Evolutionary conservation across 1,140 invertebrate species (phyloP), one percentile per base, ranked within the genome.

Genomic region (Samia ricini): DNA sequence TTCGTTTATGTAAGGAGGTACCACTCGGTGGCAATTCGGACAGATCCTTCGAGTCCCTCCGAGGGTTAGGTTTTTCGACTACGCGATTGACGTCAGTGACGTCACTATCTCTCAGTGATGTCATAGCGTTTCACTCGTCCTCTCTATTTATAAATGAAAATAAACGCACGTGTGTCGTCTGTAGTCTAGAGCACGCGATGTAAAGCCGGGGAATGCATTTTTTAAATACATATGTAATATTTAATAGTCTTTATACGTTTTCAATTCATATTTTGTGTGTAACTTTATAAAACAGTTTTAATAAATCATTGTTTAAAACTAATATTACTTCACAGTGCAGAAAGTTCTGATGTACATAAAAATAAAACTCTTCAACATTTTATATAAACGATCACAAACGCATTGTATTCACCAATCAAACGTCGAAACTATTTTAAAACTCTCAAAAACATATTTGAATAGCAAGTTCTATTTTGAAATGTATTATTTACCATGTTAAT

Each of bases 111-210:
- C 74, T 83, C 20, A 66, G 71, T 76, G 86, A 85, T 72, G 80
- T 82, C 85, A 89, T 89, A 21, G 36, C 65, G 64, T 56, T 63
- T 60, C 64, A 56, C 59, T 63, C 65, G 60, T 76, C 71, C 69
- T 60, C 56, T 56, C 75, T 85, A 88, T 86, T 82, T 85, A 81
- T 85, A 81, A 75, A 79, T 79, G 71, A 84, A 82, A 88, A 88
- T 89, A 88, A 83, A 82, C 69, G 74, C 84, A 87, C 78, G 81
- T 82, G 85, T 72, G 67, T 60, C 62, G 64, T 58, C 54, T 68
- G 60, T 56, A 64, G 66, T 29, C 12, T 12, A 8, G 18, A 19
- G 15, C 33, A 59, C 56, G 56, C 52, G 71, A 72, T 66, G 68
- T 33, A 64, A 70, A 69, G 60, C 69, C 72, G 60, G 62, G 85